Base-by-base conservation (phyloP, 2,113 vertebrate genomes). In the Oncorhynchus mykiss region DNA sequence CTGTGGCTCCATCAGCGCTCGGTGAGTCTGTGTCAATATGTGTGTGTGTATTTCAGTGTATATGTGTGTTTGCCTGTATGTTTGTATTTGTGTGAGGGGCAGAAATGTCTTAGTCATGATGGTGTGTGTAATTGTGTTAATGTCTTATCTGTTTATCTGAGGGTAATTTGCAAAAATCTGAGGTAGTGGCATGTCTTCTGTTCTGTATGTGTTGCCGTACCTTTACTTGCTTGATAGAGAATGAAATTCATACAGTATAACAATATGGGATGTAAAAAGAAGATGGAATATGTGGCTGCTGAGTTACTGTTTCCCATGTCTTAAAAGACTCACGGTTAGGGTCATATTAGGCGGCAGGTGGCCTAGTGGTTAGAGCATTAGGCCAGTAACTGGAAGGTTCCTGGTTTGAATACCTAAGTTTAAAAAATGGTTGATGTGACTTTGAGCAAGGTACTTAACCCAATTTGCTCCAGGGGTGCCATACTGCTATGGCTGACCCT, bases 21-120 rank as follows among this genome's bases (percentile, higher is more conserved):
- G 91, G 93, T 94, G 84, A 92, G 88, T 82, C 29, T 64, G 39
- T 45, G 39, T 45, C 39, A 72, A n/a, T 24, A 54, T 65, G 54
- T 73, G 54, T 69, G 39, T 45, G 39, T 45, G 39, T 3, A 45
- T 45, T 45, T 45, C 39, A 45, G 39, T 79, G 59, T 57, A 49
- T 65, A 73, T 45, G 45, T 48, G 27, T 20, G 8, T 71, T 31
- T 78, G 16, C 31, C 18, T 48, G 64, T 24, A 24, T 72, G 12
- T 16, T 3, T 24, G 49, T 72, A 25, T 25, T 6, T 57, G 51
- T 72, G 71, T 29, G 49, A 29, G 34, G 39, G 22, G 68, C 27
- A 27, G 18, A 57, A 57, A n/a, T 71, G 48, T 71, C 39, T 71
- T 12, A 20, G 31, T 51, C 20, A 7, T 49, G 16, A 49, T 24